phyloP scores from a whole-genome alignment of 1,140 invertebrate genomes.

The Ips typographus region DNA sequence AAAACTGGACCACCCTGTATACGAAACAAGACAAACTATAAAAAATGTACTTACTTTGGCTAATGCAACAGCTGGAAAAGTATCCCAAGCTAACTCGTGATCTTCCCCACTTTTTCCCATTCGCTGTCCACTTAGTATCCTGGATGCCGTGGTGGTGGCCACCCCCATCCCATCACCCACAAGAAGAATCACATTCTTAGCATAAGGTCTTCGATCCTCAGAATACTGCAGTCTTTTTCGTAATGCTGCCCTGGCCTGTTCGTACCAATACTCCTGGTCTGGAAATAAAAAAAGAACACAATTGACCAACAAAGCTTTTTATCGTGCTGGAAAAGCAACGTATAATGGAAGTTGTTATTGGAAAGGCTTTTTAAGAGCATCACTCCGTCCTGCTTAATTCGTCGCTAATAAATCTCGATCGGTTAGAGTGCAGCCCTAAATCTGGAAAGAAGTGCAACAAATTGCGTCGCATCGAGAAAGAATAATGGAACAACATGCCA shows the following conservation, averaged over 20 bases:
- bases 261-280: conserved; percentile 57
- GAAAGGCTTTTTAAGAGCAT: too few species aligned
- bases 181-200: conserved; percentile 61
- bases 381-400: background rate
- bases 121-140: conserved; percentile 59
- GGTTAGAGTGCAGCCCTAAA: background rate
- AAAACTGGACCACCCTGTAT: too few species aligned
- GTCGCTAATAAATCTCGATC: conserved; percentile 8
- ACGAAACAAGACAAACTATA: background rate
- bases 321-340: background rate
- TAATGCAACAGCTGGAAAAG: conserved; percentile 66
- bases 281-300: conserved; percentile 31
- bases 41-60: conserved; percentile 58
- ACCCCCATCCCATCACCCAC: conserved; percentile 77
- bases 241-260: conserved; percentile 65
- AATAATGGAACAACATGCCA: conserved; percentile 9
- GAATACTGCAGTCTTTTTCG: conserved; percentile 62
- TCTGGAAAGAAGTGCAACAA: conserved; percentile 8
- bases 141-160: conserved; percentile 67
- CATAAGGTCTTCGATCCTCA: conserved; percentile 57
- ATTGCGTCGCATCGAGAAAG: conserved; percentile 5
- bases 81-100: conserved; percentile 64
- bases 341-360: too few species aligned
- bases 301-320: background rate
- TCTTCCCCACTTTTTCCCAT: conserved; percentile 61